phyloP scores from a whole-genome alignment of 2,888 invertebrate genomes.

The Lumbricus terrestris region DNA sequence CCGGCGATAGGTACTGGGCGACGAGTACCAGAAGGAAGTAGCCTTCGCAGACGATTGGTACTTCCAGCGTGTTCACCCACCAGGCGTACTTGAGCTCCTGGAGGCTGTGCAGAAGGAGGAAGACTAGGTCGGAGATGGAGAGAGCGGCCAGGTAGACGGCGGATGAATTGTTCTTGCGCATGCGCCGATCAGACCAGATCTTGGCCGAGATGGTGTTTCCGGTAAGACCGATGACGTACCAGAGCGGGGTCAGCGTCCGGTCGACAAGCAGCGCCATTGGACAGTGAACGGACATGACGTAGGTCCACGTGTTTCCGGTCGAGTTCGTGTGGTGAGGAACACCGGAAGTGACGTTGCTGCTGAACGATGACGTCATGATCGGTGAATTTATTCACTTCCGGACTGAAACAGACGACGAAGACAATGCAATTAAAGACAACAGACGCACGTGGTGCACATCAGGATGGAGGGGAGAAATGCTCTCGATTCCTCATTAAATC shows the following conservation, averaged over 20 bases:
- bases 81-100: slow-evolving; percentile 55
- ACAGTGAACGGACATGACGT: slow-evolving; percentile 47
- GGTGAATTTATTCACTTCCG: neutral
- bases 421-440: neutral
- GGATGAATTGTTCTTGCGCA: slow-evolving; percentile 55
- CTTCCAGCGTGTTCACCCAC: slow-evolving; percentile 47
- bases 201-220: slow-evolving; percentile 53
- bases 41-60: slow-evolving; percentile 49
- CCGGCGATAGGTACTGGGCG: slow-evolving; percentile 55
- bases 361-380: neutral
- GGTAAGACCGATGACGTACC: slow-evolving; percentile 53
- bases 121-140: slow-evolving; percentile 51
- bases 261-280: slow-evolving; percentile 48
- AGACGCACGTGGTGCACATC: too few species aligned
- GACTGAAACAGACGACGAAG: slow-evolving; percentile 37
- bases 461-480: too few species aligned
- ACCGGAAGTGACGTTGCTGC: neutral
- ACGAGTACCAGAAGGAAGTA: slow-evolving; percentile 50
- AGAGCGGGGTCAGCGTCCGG: slow-evolving; percentile 51
- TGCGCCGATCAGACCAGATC: slow-evolving; percentile 53
- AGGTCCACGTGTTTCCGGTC: slow-evolving; percentile 12
- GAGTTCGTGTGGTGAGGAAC: neutral
- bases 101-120: slow-evolving; percentile 51
- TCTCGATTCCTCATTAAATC: too few species aligned
- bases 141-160: slow-evolving; percentile 56